Evolutionary conservation across 1,140 invertebrate species (phyloP).

Genomic region (Lepidurus packardi): DNA sequence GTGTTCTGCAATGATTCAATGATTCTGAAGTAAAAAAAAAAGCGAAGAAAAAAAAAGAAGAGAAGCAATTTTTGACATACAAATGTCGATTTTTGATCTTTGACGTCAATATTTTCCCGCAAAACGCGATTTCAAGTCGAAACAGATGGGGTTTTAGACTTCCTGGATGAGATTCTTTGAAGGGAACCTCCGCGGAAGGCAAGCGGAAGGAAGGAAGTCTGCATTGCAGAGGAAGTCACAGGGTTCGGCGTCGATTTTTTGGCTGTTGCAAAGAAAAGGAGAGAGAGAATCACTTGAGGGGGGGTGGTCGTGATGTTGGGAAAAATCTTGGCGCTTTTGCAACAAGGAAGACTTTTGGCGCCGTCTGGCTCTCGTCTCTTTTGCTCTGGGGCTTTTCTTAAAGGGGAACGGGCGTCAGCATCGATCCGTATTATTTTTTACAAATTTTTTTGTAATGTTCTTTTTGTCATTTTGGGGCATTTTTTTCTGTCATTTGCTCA

Average conservation of each 20-base stretch:
- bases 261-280: not conserved
- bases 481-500: not conserved
- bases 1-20: no score
- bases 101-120: no score
- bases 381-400: not conserved
- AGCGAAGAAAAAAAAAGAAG: no score
- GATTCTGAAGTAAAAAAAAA: no score
- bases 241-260: conserved; percentile 14
- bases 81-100: no score
- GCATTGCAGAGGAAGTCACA: not conserved
- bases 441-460: not conserved
- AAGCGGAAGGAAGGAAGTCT: not conserved
- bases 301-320: not conserved
- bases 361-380: not conserved
- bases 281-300: no score
- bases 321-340: conserved; percentile 11
- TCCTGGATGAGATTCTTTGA: not conserved
- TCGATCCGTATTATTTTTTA: not conserved
- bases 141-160: not conserved
- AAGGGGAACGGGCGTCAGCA: not conserved
- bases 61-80: no score
- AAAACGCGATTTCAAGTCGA: no score
- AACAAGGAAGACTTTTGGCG: conserved; percentile 6
- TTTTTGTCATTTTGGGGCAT: not conserved
- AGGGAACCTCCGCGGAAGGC: not conserved